Evolutionary conservation across 2,113 vertebrate species (phyloP).

Genomic region (Sula dactylatra): DNA sequence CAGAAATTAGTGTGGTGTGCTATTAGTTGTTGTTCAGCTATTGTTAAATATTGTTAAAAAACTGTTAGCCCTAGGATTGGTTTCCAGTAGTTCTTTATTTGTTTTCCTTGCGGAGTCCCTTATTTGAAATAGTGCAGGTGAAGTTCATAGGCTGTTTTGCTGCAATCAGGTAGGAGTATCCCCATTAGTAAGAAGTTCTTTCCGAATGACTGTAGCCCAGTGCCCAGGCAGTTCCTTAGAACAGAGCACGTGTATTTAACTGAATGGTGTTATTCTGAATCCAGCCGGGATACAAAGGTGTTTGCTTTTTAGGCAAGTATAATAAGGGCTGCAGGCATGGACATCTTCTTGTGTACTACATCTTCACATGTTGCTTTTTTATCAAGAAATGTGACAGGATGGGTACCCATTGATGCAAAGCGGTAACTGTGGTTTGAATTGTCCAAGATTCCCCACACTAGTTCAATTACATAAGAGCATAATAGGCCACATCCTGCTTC

Average conservation of each 20-base stretch:
- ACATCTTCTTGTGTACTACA: background rate
- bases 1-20: background rate
- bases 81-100: background rate
- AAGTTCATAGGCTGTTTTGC: background rate
- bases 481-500: background rate
- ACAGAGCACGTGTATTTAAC: background rate
- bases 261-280: background rate
- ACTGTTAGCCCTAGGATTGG: background rate
- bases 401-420: background rate
- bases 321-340: background rate
- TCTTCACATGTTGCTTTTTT: background rate
- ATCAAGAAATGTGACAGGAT: background rate
- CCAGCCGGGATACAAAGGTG: background rate
- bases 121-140: background rate
- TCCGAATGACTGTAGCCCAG: background rate
- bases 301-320: background rate
- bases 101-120: background rate
- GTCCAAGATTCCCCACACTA: background rate
- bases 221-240: background rate
- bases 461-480: background rate
- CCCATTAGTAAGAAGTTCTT: conserved; percentile 10
- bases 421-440: background rate
- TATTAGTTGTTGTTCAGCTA: conserved; percentile 23
- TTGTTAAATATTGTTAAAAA: conserved; percentile 15
- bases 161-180: background rate